Percentiles rank a stretch among this genome's conserved stretches.
These are phyloP conservation scores for Lasioglossum leucozonium DNA, from an alignment of 2,888 invertebrate genomes.

Conservation along the genomic window DNA sequence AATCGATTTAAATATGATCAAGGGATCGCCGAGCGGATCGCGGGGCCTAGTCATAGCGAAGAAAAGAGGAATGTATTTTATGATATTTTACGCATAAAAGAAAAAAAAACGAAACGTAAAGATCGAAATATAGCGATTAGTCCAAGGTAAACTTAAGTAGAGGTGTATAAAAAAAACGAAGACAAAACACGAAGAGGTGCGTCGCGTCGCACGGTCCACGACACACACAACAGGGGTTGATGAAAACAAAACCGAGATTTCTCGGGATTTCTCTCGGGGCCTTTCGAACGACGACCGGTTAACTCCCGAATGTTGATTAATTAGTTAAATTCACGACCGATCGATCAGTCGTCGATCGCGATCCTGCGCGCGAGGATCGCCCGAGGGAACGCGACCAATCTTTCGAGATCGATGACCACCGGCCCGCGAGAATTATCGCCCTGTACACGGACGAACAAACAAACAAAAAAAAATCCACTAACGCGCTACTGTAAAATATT, in stretches of 20 bases:
- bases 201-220: conserved; percentile 25
- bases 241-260: conserved; percentile 38
- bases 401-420: conserved; percentile 60
- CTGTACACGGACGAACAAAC: conserved; percentile 47
- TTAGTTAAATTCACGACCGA: conserved; percentile 40
- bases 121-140: conserved; percentile 69
- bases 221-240: conserved; percentile 19
- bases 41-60: conserved; percentile 74
- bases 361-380: conserved; percentile 28
- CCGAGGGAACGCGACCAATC: conserved; percentile 25
- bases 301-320: conserved; percentile 25
- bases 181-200: conserved; percentile 24
- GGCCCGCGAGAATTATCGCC: conserved; percentile 69
- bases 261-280: conserved; percentile 37
- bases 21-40: conserved; percentile 66
- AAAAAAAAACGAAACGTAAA: conserved; percentile 69
- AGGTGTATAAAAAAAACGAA: conserved; percentile 67
- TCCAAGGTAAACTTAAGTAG: conserved; percentile 70
- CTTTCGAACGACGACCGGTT: conserved; percentile 40
- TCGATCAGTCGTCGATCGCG: conserved; percentile 28
- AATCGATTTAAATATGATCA: background rate
- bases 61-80: conserved; percentile 81
- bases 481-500: conserved; percentile 81
- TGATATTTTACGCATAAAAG: conserved; percentile 79
- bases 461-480: conserved; percentile 61